Base-by-base conservation (phyloP, 2,888 invertebrate genomes). In the Acleris sparsana region DNA sequence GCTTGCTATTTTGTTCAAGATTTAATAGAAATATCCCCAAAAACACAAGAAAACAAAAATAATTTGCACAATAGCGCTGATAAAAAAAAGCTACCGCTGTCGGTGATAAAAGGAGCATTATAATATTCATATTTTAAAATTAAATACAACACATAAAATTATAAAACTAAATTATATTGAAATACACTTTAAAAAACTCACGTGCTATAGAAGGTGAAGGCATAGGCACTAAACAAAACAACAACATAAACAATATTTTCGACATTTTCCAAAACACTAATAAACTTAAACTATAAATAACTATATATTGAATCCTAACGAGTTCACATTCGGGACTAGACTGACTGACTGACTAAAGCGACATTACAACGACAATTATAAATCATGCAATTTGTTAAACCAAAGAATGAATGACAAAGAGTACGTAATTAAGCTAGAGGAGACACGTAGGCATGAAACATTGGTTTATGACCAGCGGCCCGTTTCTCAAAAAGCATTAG, bases 321-420 rank as follows among this genome's bases (percentile, higher is more conserved):
- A 71, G 62, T 60, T 58, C 56, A 71, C 73, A 66, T 68, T 70
- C 66, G 66, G 69, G 63, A 74, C 72, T 71, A 72, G 67, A 69
- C 63, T 69, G 64, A 61, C 53, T 69, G 67, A 70, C 71, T 69
- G 60, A 39, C 13, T 39, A 39, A 39, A 39, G 39, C 39, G 67
- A 72, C 69, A 73, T 75, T 75, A 71, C 70, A 67, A 72, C 62
- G 29, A 11, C 60, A 61, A 65, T 52, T 61, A 63, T 63, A 63
- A 53, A 60, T 55, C 53, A 20, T 65, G 33, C 49, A 44, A 39
- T 61, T 33, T 56, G 51, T 65, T 61, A 20, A 18, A 22, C 20
- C 56, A 57, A 53, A 66, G 57, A 66, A 22, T 52, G 46, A 53
- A 62, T 46, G 17, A 17, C 7, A 46, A 57, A 62, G 18, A 46